Conservation (phyloP, 1,140 invertebrate species). For the Papilio helenus region DNA sequence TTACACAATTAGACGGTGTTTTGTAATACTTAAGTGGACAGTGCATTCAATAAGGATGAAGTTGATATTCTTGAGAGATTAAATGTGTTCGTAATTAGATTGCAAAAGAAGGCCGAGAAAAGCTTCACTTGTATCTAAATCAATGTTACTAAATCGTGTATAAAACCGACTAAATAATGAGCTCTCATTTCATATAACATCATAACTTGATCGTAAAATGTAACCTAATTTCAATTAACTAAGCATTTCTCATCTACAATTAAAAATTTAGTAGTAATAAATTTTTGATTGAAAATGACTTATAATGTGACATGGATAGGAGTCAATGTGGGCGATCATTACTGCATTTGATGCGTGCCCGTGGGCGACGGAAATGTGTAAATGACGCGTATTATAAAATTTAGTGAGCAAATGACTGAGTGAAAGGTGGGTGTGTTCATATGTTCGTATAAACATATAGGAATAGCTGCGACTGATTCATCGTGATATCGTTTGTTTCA, state of each 20-base stretch:
- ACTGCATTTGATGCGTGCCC: slow-evolving; percentile 3
- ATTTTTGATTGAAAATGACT: slow-evolving; percentile 8
- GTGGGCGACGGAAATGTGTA: slow-evolving; percentile 23
- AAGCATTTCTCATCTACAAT: slow-evolving; percentile 1
- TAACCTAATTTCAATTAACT: slow-evolving; percentile 10
- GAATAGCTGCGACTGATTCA: slow-evolving; percentile 8
- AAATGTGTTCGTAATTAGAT: background rate
- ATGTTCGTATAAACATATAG: slow-evolving; percentile 12
- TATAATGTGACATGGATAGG: background rate
- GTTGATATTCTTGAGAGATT: background rate
- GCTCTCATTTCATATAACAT: background rate
- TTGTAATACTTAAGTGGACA: background rate
- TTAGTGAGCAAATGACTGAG: background rate
- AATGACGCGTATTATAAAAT: background rate
- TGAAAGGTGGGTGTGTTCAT: background rate
- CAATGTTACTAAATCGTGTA: background rate
- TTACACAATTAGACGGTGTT: background rate
- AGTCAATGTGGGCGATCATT: slow-evolving; percentile 36
- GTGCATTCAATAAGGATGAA: background rate
- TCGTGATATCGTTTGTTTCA: slow-evolving; percentile 6
- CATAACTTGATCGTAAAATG: background rate
- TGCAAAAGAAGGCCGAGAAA: background rate
- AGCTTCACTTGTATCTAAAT: background rate
- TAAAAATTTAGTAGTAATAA: background rate
- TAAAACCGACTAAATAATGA: background rate